Percentiles rank a stretch among this genome's conserved stretches.
phyloP scores from a whole-genome alignment of 2,888 invertebrate genomes.

The Eugnorisma glareosa region DNA sequence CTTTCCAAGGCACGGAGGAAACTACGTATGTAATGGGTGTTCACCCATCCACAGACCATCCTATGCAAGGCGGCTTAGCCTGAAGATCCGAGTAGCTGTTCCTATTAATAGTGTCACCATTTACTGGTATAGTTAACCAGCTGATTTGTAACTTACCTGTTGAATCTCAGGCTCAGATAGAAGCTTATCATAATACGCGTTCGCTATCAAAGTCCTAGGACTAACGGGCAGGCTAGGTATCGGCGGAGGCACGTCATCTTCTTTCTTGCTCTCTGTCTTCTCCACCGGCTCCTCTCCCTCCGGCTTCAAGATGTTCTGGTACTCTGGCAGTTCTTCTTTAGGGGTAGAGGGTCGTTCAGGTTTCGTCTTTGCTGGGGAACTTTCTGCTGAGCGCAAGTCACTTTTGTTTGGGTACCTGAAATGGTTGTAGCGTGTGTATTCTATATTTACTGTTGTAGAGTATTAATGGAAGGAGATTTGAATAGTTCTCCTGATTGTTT shows the following conservation, averaged over 20 bases:
- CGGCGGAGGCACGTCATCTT: conserved; percentile 85
- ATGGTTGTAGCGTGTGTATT: conserved; percentile 59
- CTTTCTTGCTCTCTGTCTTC: conserved; percentile 74
- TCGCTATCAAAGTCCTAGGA: conserved; percentile 90
- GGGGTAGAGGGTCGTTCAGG: conserved; percentile 63
- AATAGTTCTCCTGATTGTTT: too few species aligned
- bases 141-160: conserved; percentile 78
- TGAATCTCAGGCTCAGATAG: conserved; percentile 95
- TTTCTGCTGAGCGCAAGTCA: conserved; percentile 81
- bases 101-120: too few species aligned
- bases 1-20: too few species aligned
- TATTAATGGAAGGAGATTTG: not conserved
- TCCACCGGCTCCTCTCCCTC: conserved; percentile 67
- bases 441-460: conserved; percentile 38
- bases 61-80: too few species aligned
- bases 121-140: too few species aligned
- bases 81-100: too few species aligned
- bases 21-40: too few species aligned
- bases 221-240: conserved; percentile 89
- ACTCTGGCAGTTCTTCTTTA: conserved; percentile 81
- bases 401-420: conserved; percentile 85
- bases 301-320: conserved; percentile 79
- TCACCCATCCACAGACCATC: too few species aligned
- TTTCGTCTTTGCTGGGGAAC: conserved; percentile 79
- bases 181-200: conserved; percentile 95